These are phyloP conservation scores for Pungitius pungitius DNA, from an alignment of 2,113 vertebrate genomes.

Conservation along the genomic window DNA sequence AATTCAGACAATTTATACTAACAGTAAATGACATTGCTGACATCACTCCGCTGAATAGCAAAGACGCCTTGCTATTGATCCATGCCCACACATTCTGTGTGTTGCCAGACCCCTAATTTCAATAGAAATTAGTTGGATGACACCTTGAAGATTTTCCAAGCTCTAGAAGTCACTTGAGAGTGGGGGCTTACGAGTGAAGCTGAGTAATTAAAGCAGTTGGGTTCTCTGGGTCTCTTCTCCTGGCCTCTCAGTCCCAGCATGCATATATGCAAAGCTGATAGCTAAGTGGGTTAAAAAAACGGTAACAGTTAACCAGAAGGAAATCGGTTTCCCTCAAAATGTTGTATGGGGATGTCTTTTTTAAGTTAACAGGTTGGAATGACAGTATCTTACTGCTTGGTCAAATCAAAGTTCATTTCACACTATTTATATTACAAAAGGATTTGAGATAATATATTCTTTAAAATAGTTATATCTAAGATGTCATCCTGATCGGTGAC, in stretches of 20 bases:
- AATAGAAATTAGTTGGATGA: slow-evolving; percentile 53
- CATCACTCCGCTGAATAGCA: slow-evolving; percentile 32
- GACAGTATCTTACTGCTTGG: too few species aligned
- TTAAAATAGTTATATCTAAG: too few species aligned
- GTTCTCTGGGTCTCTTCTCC: background rate
- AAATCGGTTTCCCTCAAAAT: too few species aligned
- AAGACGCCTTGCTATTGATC: slow-evolving; percentile 45
- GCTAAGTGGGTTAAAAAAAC: background rate
- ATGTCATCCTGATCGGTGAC: too few species aligned
- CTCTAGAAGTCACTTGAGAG: slow-evolving; percentile 23
- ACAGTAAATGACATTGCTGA: slow-evolving; percentile 63
- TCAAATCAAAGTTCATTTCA: too few species aligned
- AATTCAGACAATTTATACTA: slow-evolving; percentile 46
- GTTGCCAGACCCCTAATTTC: slow-evolving; percentile 38
- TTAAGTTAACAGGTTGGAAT: too few species aligned
- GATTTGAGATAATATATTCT: too few species aligned
- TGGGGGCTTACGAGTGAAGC: background rate
- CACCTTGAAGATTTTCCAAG: slow-evolving; percentile 42
- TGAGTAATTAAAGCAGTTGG: slow-evolving; percentile 1
- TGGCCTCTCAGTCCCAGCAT: background rate
- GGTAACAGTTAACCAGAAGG: too few species aligned
- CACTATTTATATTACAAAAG: too few species aligned
- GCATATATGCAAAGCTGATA: background rate
- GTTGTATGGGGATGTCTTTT: too few species aligned
- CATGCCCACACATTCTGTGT: slow-evolving; percentile 15